Percentiles rank a stretch among this genome's conserved stretches.
Conservation (phyloP, 2,888 invertebrate species). For the Cantharis flavilabris region DNA sequence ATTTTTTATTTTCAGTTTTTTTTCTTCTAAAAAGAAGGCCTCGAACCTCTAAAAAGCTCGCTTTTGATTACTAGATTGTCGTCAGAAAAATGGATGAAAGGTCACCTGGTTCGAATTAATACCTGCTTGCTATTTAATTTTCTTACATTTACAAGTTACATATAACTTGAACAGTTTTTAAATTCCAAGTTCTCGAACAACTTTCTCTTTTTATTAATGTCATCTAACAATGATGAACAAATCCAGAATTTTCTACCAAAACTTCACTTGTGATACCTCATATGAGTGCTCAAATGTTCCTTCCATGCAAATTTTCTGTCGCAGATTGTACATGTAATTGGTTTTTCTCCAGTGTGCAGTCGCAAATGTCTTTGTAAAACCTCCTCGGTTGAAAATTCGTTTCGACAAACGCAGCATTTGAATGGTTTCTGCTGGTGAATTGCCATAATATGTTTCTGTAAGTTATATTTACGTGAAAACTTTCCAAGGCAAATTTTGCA, state of each 20-base stretch:
- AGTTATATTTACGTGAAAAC: background rate
- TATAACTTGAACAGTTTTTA: background rate
- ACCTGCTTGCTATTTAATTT: no score
- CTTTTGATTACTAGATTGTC: no score
- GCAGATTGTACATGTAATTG: background rate
- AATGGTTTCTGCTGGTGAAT: background rate
- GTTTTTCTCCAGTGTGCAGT: background rate
- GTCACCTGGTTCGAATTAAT: no score
- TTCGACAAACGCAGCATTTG: background rate
- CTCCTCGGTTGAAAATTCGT: background rate
- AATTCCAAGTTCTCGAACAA: background rate
- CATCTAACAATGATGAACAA: background rate
- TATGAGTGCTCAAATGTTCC: background rate
- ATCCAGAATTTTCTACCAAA: background rate
- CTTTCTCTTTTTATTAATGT: no score
- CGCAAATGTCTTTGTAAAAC: background rate
- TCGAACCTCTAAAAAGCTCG: no score
- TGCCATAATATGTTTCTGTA: background rate
- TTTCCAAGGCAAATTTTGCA: background rate
- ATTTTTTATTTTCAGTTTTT: no score
- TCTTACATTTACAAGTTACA: no score
- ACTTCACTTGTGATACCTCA: background rate
- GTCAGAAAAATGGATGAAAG: no score
- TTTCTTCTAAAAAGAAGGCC: no score
- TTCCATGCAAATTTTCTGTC: background rate